Conservation (phyloP, 2,797 vertebrate species). For the Hemibagrus guttatus region DNA sequence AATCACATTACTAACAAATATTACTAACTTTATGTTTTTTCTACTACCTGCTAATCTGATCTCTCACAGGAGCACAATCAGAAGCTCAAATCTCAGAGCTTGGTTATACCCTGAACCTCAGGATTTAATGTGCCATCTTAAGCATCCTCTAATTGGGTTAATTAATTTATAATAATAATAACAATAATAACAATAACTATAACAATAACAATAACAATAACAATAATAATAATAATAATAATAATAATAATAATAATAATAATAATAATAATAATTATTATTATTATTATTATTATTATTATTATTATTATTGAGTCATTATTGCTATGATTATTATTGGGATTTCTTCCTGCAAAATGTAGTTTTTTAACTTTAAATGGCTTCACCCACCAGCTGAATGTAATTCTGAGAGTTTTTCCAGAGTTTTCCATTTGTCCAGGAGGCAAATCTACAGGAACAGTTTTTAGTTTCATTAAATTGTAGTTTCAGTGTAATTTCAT, state of each 20-base stretch:
- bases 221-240: too few relatives aligned
- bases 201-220: too few relatives aligned
- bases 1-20: not conserved
- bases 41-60: not conserved
- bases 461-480: not conserved
- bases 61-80: not conserved
- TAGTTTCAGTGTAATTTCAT: not conserved
- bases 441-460: not conserved
- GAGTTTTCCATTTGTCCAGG: not conserved
- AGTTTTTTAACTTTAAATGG: not conserved
- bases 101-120: not conserved
- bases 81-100: not conserved
- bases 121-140: not conserved
- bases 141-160: not conserved
- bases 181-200: too few relatives aligned
- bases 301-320: not conserved
- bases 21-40: not conserved
- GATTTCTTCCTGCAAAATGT: not conserved
- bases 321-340: not conserved
- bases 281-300: not conserved
- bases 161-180: not conserved
- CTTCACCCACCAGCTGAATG: not conserved
- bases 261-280: not conserved
- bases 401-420: not conserved
- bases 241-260: too few relatives aligned